Evolutionary conservation across 1,140 invertebrate genomes (phyloP).

Genomic region (Leptestheria dahalacensis): DNA sequence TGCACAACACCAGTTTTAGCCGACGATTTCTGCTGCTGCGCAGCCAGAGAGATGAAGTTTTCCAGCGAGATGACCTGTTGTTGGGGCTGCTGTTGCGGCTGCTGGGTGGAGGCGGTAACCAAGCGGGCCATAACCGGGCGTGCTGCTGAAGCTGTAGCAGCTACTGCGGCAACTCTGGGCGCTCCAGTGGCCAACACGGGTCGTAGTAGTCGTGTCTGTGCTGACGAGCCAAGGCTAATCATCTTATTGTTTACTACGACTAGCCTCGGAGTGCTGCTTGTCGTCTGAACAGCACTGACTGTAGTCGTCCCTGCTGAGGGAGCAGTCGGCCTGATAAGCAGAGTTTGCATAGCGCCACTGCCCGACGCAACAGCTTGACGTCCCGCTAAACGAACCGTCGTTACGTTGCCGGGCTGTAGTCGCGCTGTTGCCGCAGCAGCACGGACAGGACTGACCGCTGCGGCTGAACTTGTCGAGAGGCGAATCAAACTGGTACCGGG

Average conservation of each 20-base stretch:
- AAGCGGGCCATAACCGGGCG: conserved; percentile 11
- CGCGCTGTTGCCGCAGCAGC: not conserved
- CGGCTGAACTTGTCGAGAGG: conserved; percentile 1
- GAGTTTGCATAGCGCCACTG: conserved; percentile 2
- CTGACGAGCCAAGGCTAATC: not conserved
- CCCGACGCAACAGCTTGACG: not conserved
- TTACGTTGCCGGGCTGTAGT: not conserved
- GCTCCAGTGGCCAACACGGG: conserved; percentile 1
- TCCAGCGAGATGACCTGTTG: conserved; percentile 13
- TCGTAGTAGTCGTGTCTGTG: not conserved
- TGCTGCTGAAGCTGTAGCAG: not conserved
- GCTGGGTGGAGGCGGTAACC: not conserved
- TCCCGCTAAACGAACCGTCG: conserved; percentile 1
- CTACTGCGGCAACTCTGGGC: not conserved
- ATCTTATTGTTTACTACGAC: conserved; percentile 12
- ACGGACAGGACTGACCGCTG: too few relatives aligned
- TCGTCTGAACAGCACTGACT: not conserved
- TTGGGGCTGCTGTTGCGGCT: not conserved
- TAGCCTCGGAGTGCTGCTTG: not conserved
- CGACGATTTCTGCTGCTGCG: not conserved
- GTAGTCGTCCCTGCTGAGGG: not conserved
- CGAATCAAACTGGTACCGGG: not conserved
- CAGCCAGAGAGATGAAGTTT: conserved; percentile 9
- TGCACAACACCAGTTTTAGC: conserved; percentile 13
- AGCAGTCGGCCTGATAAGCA: conserved; percentile 9